Evolutionary conservation across 2,888 invertebrate species (phyloP).

Genomic region (Catocala sponsa): DNA sequence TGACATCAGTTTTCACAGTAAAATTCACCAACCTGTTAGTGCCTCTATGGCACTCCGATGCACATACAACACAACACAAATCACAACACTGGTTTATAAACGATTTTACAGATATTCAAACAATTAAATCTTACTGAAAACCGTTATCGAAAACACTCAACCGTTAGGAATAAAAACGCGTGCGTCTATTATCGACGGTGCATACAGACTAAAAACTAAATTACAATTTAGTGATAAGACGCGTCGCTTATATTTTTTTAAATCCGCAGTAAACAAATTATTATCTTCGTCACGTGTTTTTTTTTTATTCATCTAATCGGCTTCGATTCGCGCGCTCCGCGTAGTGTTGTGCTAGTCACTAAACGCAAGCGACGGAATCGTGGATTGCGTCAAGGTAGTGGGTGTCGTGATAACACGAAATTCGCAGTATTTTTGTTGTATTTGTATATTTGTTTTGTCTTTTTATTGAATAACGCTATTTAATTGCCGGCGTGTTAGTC

Average conservation of each 20-base stretch:
- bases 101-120: conserved; percentile 42
- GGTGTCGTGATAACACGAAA: conserved; percentile 55
- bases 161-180: conserved; percentile 41
- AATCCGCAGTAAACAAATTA: conserved; percentile 37
- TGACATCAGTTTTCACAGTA: not conserved
- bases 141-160: conserved; percentile 42
- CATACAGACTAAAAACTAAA: conserved; percentile 51
- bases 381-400: conserved; percentile 57
- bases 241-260: conserved; percentile 26
- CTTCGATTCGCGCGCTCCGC: conserved; percentile 54
- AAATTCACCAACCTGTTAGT: conserved; percentile 44
- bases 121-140: conserved; percentile 46
- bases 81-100: conserved; percentile 41
- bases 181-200: conserved; percentile 46
- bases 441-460: conserved; percentile 30
- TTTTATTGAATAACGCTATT: conserved; percentile 26
- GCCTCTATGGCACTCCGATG: conserved; percentile 53
- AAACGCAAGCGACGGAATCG: conserved; percentile 45
- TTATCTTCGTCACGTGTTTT: conserved; percentile 48
- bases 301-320: conserved; percentile 39
- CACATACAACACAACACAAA: conserved; percentile 43
- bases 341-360: conserved; percentile 50
- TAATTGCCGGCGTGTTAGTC: conserved; percentile 12
- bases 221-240: conserved; percentile 45
- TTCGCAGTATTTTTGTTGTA: conserved; percentile 43